A percentile compares a stretch with the other conserved stretches of the same genome.
Evolutionary conservation across 2,888 invertebrate species (phyloP).

Genomic region (Acleris emargana): DNA sequence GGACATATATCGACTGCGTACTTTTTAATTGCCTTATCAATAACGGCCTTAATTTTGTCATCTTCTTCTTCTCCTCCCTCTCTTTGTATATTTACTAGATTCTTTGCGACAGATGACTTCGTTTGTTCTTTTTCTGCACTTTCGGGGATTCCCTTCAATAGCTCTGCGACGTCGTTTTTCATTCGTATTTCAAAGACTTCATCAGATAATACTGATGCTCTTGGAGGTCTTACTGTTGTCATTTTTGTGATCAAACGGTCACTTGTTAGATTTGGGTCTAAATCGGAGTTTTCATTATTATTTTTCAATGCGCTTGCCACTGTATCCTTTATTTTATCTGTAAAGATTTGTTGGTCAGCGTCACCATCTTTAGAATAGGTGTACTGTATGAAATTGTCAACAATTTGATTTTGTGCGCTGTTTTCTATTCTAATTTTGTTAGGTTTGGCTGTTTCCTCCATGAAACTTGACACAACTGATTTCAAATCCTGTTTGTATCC

Average conservation of each 20-base stretch:
- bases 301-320: constrained; percentile 47
- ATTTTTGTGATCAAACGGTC: constrained; percentile 62
- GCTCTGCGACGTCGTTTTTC: constrained; percentile 46
- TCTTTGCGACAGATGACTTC: constrained; percentile 52
- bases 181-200: constrained; percentile 48
- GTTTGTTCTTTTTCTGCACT: constrained; percentile 43
- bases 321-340: constrained; percentile 50
- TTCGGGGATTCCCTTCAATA: constrained; percentile 50
- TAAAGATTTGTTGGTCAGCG: constrained; percentile 50
- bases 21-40: constrained; percentile 52
- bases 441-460: constrained; percentile 46
- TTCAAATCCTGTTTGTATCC: constrained; percentile 58
- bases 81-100: constrained; percentile 55
- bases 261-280: constrained; percentile 48
- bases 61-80: constrained; percentile 46
- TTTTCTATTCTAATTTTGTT: constrained; percentile 43
- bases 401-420: constrained; percentile 53
- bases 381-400: constrained; percentile 58
- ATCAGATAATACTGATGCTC: constrained; percentile 40
- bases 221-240: constrained; percentile 44
- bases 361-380: constrained; percentile 51
- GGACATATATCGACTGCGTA: constrained; percentile 44
- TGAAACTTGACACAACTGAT: constrained; percentile 48
- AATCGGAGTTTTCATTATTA: constrained; percentile 28
- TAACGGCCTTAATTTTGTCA: constrained; percentile 54